These are phyloP conservation scores for Formicarius rufipectus DNA, from an alignment of 2,113 vertebrate genomes.

Conservation along the genomic window DNA sequence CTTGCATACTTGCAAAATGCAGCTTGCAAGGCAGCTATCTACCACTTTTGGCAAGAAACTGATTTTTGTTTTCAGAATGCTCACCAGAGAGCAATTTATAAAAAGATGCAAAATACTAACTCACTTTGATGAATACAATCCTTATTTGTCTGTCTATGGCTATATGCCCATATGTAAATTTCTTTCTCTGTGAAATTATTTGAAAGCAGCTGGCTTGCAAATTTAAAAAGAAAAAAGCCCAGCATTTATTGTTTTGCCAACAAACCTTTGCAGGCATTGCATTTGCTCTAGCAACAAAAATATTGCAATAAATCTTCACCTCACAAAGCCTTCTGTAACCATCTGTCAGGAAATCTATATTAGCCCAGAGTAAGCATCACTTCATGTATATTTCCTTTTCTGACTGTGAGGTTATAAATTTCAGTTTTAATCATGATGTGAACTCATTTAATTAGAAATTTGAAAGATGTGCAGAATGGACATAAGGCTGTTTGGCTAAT, in stretches of 20 bases:
- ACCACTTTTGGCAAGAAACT: background rate
- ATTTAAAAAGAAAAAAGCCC: background rate
- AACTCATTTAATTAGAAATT: background rate
- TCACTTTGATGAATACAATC: background rate
- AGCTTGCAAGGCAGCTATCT: background rate
- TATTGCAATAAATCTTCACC: background rate
- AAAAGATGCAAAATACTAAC: background rate
- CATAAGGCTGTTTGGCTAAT: background rate
- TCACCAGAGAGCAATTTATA: background rate
- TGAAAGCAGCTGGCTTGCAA: background rate
- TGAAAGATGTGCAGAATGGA: background rate
- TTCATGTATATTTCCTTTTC: background rate
- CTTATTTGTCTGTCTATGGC: background rate
- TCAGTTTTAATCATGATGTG: background rate
- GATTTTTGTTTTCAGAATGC: background rate
- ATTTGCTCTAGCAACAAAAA: background rate
- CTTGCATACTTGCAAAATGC: background rate
- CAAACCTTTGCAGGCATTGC: background rate
- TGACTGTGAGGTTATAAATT: background rate
- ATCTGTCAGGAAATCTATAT: background rate
- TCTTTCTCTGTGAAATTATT: background rate
- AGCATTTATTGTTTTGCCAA: background rate
- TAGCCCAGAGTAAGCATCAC: background rate
- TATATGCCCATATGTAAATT: background rate
- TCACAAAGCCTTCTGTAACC: background rate